These are phyloP conservation scores for Campoletis sonorensis DNA, from an alignment of 1,140 invertebrate species.

Conservation along the genomic window DNA sequence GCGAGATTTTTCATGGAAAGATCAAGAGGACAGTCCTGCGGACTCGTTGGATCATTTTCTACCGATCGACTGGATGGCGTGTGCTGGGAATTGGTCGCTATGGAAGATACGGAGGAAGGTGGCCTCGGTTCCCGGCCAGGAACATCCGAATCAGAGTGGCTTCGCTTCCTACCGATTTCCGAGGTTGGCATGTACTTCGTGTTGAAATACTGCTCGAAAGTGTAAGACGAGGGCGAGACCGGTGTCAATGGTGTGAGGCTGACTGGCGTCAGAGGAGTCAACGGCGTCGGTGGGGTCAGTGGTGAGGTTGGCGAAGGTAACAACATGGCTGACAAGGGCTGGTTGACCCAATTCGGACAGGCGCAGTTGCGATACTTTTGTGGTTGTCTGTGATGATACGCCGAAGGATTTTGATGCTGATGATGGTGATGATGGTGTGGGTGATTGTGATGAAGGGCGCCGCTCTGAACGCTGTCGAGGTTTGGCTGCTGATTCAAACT, in stretches of 20 bases:
- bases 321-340: constrained; percentile 61
- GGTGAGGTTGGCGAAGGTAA: constrained; percentile 75
- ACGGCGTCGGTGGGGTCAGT: constrained; percentile 78
- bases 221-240: constrained; percentile 77
- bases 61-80: constrained; percentile 60
- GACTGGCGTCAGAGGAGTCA: constrained; percentile 80
- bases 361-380: constrained; percentile 61
- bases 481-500: constrained; percentile 58
- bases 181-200: constrained; percentile 83
- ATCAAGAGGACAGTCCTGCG: constrained; percentile 91
- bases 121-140: constrained; percentile 76
- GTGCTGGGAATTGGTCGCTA: constrained; percentile 60
- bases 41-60: constrained; percentile 69
- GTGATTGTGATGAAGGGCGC: background rate
- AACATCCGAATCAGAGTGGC: constrained; percentile 85
- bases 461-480: background rate
- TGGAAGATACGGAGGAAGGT: constrained; percentile 58
- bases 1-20: constrained; percentile 83
- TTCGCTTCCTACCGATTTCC: constrained; percentile 81
- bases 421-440: constrained; percentile 47
- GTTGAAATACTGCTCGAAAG: constrained; percentile 84
- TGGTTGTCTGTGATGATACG: constrained; percentile 48
- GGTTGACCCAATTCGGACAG: constrained; percentile 66
- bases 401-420: constrained; percentile 50
- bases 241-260: constrained; percentile 76